Conservation (phyloP, 2,888 invertebrate species). For the Amiota mariae region DNA sequence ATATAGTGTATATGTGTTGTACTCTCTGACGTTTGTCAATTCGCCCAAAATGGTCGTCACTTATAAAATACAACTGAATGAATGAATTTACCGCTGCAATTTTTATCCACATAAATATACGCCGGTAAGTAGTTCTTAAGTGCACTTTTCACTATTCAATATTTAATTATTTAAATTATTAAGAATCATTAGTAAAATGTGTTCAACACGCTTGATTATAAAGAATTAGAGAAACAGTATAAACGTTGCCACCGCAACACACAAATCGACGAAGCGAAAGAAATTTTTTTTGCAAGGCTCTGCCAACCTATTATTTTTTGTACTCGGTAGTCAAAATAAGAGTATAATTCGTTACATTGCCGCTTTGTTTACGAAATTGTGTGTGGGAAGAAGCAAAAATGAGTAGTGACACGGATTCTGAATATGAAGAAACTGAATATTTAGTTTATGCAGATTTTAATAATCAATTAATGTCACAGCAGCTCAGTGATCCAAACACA, state of each 20-base stretch:
- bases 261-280: slow-evolving; percentile 47
- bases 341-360: background rate
- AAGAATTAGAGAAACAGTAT: slow-evolving; percentile 8
- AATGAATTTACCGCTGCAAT: too few species aligned
- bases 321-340: background rate
- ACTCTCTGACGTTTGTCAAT: slow-evolving; percentile 54
- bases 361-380: background rate
- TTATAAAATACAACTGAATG: slow-evolving; percentile 38
- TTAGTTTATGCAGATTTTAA: slow-evolving; percentile 71
- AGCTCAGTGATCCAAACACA: slow-evolving; percentile 61
- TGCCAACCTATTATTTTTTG: background rate
- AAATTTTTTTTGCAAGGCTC: slow-evolving; percentile 44
- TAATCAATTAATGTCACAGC: slow-evolving; percentile 63
- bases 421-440: slow-evolving; percentile 71
- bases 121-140: slow-evolving; percentile 1
- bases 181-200: background rate
- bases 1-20: slow-evolving; percentile 33
- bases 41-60: slow-evolving; percentile 65
- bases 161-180: background rate
- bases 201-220: slow-evolving; percentile 3
- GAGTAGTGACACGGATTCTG: slow-evolving; percentile 65
- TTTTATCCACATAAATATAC: background rate
- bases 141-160: background rate
- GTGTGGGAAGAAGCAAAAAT: slow-evolving; percentile 44
- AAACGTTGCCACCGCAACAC: slow-evolving; percentile 51